Evolutionary conservation across 2,888 invertebrate genomes (phyloP), one percentile per base, ranked within the genome.

Genomic region (Eretmocerus hayati): DNA sequence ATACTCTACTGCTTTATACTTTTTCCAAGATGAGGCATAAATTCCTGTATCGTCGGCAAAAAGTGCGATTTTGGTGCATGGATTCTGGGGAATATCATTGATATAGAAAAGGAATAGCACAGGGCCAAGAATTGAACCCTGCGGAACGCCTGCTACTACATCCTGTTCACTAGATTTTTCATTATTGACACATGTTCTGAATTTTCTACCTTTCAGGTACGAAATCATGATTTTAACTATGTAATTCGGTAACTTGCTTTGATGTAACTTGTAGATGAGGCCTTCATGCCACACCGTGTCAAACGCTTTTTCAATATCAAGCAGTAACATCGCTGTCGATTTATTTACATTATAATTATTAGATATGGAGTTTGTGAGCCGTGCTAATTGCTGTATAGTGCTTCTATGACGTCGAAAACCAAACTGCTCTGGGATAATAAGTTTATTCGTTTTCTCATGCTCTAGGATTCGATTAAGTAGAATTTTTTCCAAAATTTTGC

Each of bases 31-130:
- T 36, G 44, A 38, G 9, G 42, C 8, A 18, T 46, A 50, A 3
- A 46, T 32, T 1, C 45, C 42, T 0, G 52, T 55, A 30, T 55
- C 50, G 33, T 55, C 52, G 11, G 48, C 50, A 22, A 42, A 55
- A 1, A 50, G 15, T 6, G 42, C 50, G 13, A 37, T 30, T 32
- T 46, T 48, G 2, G 45, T 44, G 4, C 43, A 20, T 2, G 35
- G 6, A 3, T 20, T 48, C 18, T 19, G 37, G 2, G 52, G 46
- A 5, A 44, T 31, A 16, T 46, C 37, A 16, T 41, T 37, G 9
- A 33, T 42, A 15, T 38, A 45, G 11, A 46, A 30, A 8, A 39
- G 37, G 19, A 43, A 49, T 4, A 49, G 11, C 1, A 44, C 21
- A 2, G 52, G 52, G 5, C 44, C 46, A 1, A 51, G 42, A 1